phyloP scores from a whole-genome alignment of 2,113 vertebrate species.

The Zapornia atra region DNA sequence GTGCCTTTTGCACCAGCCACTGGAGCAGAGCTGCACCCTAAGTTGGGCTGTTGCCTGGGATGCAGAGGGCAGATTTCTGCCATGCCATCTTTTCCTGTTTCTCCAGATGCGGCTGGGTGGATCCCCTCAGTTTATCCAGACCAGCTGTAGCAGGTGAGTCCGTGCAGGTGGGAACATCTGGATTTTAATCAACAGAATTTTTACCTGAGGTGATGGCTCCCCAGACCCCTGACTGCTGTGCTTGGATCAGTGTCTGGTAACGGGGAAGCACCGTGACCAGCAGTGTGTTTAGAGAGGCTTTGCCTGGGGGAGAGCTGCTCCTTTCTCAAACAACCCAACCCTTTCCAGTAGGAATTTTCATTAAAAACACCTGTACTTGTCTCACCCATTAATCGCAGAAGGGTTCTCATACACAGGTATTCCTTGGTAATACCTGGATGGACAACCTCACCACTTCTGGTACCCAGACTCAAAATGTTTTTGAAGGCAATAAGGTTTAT shows the following conservation, averaged over 20 bases:
- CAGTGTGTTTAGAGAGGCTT: too few species aligned
- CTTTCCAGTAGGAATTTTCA: not conserved
- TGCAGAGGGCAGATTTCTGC: too few species aligned
- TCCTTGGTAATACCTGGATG: not conserved
- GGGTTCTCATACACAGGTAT: not conserved
- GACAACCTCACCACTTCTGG: not conserved
- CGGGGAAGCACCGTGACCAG: rapidly evolving
- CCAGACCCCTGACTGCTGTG: too few species aligned
- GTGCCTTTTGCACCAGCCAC: not conserved
- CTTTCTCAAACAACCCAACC: not conserved
- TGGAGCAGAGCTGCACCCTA: too few species aligned
- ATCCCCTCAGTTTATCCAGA: not conserved
- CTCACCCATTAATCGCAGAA: not conserved
- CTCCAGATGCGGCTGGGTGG: not conserved
- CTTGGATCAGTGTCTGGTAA: rapidly evolving
- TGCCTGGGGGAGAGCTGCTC: rapidly evolving
- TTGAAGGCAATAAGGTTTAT: not conserved
- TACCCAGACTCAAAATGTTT: not conserved
- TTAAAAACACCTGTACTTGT: not conserved
- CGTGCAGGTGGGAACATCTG: too few species aligned
- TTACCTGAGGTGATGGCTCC: not conserved
- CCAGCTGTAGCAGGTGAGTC: too few species aligned
- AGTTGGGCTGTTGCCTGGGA: too few species aligned
- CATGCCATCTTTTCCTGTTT: not conserved
- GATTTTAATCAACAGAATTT: not conserved